Conservation (phyloP, 2,113 vertebrate species). For the Carettochelys insculpta region DNA sequence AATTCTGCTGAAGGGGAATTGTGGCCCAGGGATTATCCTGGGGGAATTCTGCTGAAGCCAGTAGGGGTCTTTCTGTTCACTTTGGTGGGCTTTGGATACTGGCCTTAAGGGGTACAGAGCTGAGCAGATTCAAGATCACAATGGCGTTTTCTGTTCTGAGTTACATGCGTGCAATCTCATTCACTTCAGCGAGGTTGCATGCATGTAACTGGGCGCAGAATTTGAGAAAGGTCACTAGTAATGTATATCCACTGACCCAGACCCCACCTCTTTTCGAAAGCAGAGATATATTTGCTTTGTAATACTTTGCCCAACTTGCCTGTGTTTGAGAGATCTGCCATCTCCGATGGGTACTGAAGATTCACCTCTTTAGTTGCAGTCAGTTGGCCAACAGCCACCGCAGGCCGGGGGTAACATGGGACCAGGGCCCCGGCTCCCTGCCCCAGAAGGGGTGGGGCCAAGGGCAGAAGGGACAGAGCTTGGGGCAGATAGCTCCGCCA, state of each 20-base stretch:
- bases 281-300: constrained; percentile 6
- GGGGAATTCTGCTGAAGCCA: neutral
- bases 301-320: neutral
- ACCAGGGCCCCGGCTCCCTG: too few relatives aligned
- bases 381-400: too few relatives aligned
- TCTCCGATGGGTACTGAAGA: neutral
- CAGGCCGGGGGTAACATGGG: too few relatives aligned
- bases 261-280: neutral
- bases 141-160: accelerated
- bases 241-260: neutral
- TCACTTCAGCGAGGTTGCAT: constrained; percentile 33
- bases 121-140: constrained; percentile 5
- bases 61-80: neutral
- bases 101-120: neutral
- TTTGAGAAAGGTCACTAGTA: constrained; percentile 25
- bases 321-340: constrained; percentile 11
- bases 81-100: constrained; percentile 13
- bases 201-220: neutral
- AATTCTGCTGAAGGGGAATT: constrained; percentile 7
- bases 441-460: too few relatives aligned
- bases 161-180: neutral
- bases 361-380: constrained; percentile 8
- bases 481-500: too few relatives aligned
- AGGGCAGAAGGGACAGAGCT: too few relatives aligned
- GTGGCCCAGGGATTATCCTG: too few relatives aligned